Evolutionary conservation across 1,140 invertebrate species (phyloP).

Genomic region (Tenebrio molitor): DNA sequence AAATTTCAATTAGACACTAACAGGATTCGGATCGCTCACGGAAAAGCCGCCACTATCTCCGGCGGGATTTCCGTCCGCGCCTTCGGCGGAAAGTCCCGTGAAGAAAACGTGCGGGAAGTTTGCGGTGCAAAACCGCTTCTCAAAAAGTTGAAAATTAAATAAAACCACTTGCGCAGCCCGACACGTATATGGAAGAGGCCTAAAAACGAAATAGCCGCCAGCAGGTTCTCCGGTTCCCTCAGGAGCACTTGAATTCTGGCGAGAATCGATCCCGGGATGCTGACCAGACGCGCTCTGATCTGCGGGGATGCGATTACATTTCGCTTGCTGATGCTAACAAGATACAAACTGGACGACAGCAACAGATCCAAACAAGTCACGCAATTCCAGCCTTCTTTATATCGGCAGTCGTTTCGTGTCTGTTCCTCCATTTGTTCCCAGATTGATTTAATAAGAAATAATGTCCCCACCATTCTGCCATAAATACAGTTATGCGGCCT

Average conservation of each 20-base stretch:
- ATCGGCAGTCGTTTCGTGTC: not conserved
- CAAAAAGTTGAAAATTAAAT: conserved; percentile 47
- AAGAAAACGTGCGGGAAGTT: not conserved
- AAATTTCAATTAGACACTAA: no score
- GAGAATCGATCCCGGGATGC: conserved; percentile 47
- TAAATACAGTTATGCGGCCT: not conserved
- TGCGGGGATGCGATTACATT: conserved; percentile 44
- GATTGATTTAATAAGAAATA: conserved; percentile 6
- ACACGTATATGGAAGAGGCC: conserved; percentile 32
- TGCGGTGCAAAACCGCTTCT: no score
- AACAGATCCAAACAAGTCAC: conserved; percentile 21
- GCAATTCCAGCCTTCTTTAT: not conserved
- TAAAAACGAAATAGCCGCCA: conserved; percentile 38
- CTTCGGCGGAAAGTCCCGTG: not conserved
- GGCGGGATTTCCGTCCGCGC: no score
- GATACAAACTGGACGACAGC: conserved; percentile 38
- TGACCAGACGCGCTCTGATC: conserved; percentile 47
- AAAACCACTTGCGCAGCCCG: conserved; percentile 38
- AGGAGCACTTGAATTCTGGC: conserved; percentile 48
- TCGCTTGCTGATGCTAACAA: conserved; percentile 30
- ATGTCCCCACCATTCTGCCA: not conserved
- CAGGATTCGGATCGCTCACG: no score
- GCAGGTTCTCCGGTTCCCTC: conserved; percentile 39
- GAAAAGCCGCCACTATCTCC: no score
- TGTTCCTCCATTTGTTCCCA: conserved; percentile 1